Evolutionary conservation across 1,140 invertebrate genomes (phyloP).

Genomic region (Saccostrea cuccullata): DNA sequence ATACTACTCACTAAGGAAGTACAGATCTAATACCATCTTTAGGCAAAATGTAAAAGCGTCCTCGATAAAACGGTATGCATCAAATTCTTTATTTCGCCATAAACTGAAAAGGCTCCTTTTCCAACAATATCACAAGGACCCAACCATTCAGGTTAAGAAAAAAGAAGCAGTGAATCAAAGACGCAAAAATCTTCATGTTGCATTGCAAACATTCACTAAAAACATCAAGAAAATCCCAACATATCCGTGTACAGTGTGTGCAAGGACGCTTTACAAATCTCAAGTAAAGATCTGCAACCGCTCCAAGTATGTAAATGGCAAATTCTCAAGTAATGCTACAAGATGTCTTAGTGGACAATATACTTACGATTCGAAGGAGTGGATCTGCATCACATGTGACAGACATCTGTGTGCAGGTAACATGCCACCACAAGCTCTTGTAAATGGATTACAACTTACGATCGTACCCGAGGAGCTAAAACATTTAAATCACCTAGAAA

Average conservation of each 20-base stretch:
- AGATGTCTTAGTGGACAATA: background rate
- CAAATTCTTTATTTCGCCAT: background rate
- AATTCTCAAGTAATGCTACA: background rate
- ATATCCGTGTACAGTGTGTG: background rate
- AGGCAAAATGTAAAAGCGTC: background rate
- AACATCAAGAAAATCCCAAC: background rate
- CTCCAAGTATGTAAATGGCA: background rate
- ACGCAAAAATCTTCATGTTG: background rate
- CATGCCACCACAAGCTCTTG: slow-evolving; percentile 36
- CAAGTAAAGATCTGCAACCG: background rate
- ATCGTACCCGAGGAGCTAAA: slow-evolving; percentile 2
- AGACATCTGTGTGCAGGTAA: background rate
- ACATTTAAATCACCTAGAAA: background rate
- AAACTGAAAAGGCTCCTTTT: background rate
- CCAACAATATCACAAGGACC: background rate
- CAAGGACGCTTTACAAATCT: background rate
- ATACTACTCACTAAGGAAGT: background rate
- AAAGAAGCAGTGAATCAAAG: background rate
- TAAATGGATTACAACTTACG: slow-evolving; percentile 5
- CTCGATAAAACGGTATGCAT: background rate
- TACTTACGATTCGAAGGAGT: slow-evolving; percentile 7
- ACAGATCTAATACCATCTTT: background rate
- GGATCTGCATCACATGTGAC: slow-evolving; percentile 50
- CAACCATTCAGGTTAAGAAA: background rate
- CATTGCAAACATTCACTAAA: background rate